phyloP scores from a whole-genome alignment of 2,888 invertebrate genomes.

The Ephialtes manifestator region DNA sequence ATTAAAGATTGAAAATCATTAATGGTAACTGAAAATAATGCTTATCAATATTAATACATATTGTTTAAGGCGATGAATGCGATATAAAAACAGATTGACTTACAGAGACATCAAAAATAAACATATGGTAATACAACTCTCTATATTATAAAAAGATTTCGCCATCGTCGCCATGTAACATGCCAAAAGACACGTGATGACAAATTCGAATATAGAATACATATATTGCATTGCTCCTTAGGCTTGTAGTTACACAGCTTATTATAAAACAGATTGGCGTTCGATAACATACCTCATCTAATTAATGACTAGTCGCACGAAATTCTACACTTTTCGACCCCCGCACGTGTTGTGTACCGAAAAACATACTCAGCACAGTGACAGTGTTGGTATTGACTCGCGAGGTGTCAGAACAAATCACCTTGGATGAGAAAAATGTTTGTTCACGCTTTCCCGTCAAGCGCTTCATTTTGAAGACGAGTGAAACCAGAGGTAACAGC shows the following conservation, averaged over 20 bases:
- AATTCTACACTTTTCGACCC: background rate
- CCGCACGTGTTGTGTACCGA: background rate
- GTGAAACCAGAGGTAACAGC: conserved; percentile 29
- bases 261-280: background rate
- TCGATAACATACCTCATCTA: background rate
- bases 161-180: too few relatives aligned
- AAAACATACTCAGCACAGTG: background rate
- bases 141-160: too few relatives aligned
- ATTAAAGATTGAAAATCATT: too few relatives aligned
- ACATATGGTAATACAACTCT: too few relatives aligned
- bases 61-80: too few relatives aligned
- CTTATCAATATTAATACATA: too few relatives aligned
- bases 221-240: background rate
- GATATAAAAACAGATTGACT: too few relatives aligned
- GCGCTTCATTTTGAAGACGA: conserved; percentile 32
- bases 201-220: background rate
- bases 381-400: conserved; percentile 33
- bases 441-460: conserved; percentile 57
- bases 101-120: too few relatives aligned
- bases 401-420: conserved; percentile 61
- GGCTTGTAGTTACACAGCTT: background rate
- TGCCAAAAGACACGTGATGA: background rate
- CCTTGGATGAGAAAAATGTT: conserved; percentile 64
- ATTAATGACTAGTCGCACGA: background rate
- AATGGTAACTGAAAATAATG: too few relatives aligned